These are phyloP conservation scores for Myotis daubentonii DNA, from an alignment of 2,797 vertebrate species.

Conservation along the genomic window DNA sequence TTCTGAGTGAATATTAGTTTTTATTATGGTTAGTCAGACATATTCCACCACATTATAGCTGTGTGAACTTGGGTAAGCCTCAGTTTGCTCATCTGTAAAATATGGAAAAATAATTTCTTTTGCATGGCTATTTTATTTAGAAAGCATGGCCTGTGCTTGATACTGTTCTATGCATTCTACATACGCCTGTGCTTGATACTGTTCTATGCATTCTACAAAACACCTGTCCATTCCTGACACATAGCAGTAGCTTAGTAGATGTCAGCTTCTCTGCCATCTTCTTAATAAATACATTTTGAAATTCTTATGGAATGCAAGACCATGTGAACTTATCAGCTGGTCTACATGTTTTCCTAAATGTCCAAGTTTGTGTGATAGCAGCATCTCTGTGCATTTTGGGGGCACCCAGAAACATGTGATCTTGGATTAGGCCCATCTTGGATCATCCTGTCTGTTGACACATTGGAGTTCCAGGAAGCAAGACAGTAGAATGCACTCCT, in stretches of 20 bases:
- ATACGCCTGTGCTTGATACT: background rate
- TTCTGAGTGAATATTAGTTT: background rate
- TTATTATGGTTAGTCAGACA: background rate
- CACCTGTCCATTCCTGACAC: background rate
- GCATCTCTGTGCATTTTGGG: background rate
- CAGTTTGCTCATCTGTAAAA: constrained; percentile 18
- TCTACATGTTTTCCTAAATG: background rate
- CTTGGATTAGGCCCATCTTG: background rate
- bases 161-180: background rate
- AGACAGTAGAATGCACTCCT: background rate
- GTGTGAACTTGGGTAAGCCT: background rate
- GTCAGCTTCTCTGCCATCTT: background rate
- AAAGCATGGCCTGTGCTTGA: background rate
- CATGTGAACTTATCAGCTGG: background rate
- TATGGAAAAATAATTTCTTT: background rate
- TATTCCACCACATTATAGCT: background rate
- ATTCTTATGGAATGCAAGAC: background rate
- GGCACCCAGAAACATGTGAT: background rate
- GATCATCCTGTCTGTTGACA: background rate
- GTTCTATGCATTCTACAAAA: background rate
- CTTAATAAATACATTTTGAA: background rate
- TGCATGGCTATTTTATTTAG: background rate
- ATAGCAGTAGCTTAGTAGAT: background rate
- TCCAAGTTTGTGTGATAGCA: background rate
- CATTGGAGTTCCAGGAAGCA: background rate